phyloP scores from a whole-genome alignment of 2,797 vertebrate genomes.

The Falco columbarius region DNA sequence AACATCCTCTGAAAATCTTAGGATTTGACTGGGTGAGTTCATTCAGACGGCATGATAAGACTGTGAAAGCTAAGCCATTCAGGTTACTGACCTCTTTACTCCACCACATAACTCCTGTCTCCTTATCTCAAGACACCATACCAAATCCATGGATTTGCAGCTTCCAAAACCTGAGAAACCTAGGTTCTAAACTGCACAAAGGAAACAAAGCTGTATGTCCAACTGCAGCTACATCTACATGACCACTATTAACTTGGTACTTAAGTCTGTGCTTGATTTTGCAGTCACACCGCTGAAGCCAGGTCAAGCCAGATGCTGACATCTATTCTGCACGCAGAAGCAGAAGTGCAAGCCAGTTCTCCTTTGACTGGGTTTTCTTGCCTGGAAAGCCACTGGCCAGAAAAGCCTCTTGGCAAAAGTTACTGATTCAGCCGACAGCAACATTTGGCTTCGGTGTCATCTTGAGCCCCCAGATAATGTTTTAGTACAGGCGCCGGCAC shows the following conservation, averaged over 20 bases:
- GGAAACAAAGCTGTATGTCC: background rate
- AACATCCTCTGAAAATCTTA: background rate
- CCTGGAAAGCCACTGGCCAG: background rate
- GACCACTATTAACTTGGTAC: accelerated
- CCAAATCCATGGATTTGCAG: background rate
- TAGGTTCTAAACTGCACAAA: background rate
- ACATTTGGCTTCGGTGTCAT: background rate
- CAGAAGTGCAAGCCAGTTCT: background rate
- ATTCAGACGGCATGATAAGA: background rate
- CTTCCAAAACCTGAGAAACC: background rate
- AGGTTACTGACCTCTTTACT: background rate
- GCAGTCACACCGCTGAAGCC: background rate
- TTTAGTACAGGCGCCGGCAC: background rate
- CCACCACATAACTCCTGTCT: background rate
- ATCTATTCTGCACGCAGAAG: background rate
- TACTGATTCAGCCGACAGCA: background rate
- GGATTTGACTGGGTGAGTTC: background rate
- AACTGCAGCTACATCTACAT: background rate
- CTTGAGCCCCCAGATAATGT: background rate
- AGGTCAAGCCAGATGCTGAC: background rate
- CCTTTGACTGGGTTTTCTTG: background rate
- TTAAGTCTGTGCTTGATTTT: background rate
- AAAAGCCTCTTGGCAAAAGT: slow-evolving; percentile 9
- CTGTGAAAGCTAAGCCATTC: background rate
- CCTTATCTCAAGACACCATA: background rate